A percentile compares a stretch with the other conserved stretches of the same genome.
Evolutionary conservation across 1,140 invertebrate species (phyloP).

Genomic region (Drosophila pallidifrons): DNA sequence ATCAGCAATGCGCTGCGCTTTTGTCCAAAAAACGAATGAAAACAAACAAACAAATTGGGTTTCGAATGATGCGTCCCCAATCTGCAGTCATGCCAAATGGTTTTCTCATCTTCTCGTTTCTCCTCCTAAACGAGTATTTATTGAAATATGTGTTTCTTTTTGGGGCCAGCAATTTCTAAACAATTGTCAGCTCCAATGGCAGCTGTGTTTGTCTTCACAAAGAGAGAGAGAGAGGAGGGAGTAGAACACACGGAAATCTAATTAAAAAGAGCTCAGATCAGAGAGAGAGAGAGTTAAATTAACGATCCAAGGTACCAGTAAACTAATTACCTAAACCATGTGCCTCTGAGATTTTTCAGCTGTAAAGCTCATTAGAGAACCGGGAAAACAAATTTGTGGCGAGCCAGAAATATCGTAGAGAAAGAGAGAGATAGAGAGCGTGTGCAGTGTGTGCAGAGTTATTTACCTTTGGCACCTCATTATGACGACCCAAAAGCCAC

Average conservation of each 20-base stretch:
- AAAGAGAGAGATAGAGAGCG: too few relatives aligned
- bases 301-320: not conserved
- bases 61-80: conserved; percentile 56
- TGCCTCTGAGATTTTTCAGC: conserved; percentile 23
- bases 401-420: conserved; percentile 36
- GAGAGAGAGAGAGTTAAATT: not conserved
- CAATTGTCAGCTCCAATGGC: conserved; percentile 56
- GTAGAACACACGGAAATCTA: conserved; percentile 21
- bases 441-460: conserved; percentile 39
- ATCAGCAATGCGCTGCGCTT: conserved; percentile 53
- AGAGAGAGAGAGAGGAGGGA: conserved; percentile 12
- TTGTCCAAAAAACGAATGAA: conserved; percentile 41
- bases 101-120: conserved; percentile 32
- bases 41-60: conserved; percentile 71
- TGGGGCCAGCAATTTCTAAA: conserved; percentile 57
- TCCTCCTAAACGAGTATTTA: conserved; percentile 42
- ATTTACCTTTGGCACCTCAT: conserved; percentile 78
- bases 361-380: conserved; percentile 70
- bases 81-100: conserved; percentile 59
- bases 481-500: conserved; percentile 72
- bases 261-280: conserved; percentile 18
- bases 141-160: conserved; percentile 58
- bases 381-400: conserved; percentile 41
- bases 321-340: conserved; percentile 63
- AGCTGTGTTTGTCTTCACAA: conserved; percentile 60